Conservation (phyloP, 2,113 vertebrate species). For the Alaudala cheleensis region DNA sequence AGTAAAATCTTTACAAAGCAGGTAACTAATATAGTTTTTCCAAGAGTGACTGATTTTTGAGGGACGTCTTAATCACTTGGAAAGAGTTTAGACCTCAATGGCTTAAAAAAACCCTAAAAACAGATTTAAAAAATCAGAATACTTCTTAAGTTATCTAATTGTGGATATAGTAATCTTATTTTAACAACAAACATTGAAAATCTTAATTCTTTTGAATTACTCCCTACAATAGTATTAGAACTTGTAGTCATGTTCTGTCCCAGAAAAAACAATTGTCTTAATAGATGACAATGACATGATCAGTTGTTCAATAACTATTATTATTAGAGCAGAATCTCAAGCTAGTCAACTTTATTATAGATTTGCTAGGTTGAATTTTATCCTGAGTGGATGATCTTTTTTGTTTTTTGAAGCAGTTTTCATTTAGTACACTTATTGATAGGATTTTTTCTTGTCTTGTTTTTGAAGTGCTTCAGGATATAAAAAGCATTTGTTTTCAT, state of each 20-base stretch:
- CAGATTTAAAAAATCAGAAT: accelerated
- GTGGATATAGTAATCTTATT: neutral
- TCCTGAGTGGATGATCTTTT: neutral
- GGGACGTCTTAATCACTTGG: neutral
- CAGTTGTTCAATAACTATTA: neutral
- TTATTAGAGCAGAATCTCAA: neutral
- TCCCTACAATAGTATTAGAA: neutral
- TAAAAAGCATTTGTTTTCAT: neutral
- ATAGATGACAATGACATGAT: neutral
- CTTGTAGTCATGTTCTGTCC: neutral
- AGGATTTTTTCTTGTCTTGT: neutral
- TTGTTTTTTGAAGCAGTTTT: neutral
- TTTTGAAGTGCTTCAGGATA: neutral
- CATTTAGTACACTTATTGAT: neutral
- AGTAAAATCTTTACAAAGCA: neutral
- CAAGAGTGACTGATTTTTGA: neutral
- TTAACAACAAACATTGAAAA: neutral
- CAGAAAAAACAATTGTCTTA: neutral
- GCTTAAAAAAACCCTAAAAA: neutral
- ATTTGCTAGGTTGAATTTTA: neutral
- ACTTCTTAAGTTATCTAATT: neutral
- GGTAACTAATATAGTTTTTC: neutral
- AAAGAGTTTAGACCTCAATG: neutral
- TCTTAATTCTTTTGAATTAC: neutral
- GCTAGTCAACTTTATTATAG: neutral